A percentile compares a stretch with the other conserved stretches of the same genome.
Evolutionary conservation across 2,888 invertebrate genomes (phyloP).

Genomic region (Ferdinandea cuprea): DNA sequence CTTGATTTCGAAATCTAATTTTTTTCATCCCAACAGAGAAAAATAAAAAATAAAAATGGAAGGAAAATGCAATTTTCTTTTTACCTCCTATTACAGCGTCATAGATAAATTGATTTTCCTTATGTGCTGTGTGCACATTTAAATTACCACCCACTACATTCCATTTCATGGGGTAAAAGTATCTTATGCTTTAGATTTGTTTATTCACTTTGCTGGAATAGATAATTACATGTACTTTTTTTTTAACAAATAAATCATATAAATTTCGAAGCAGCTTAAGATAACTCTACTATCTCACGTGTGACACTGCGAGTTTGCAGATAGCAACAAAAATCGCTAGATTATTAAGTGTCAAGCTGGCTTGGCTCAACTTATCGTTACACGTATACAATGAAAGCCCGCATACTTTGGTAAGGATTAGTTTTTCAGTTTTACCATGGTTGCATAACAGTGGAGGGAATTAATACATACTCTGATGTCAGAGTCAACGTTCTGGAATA

Average conservation of each 20-base stretch:
- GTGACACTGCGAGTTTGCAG: slow-evolving; percentile 21
- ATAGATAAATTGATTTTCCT: slow-evolving; percentile 16
- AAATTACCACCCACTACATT: background rate
- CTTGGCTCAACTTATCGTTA: slow-evolving; percentile 32
- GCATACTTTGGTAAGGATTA: background rate
- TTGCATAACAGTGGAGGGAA: background rate
- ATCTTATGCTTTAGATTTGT: slow-evolving; percentile 2
- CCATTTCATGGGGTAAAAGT: no score
- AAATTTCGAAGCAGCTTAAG: slow-evolving; percentile 26
- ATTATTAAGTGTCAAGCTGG: slow-evolving; percentile 40
- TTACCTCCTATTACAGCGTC: background rate
- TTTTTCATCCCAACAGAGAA: background rate
- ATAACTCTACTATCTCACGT: slow-evolving; percentile 44
- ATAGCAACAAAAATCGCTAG: slow-evolving; percentile 22
- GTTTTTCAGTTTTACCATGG: background rate
- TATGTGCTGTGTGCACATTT: background rate
- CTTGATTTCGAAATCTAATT: slow-evolving; percentile 31
- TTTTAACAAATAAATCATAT: slow-evolving; percentile 13
- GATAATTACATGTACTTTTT: background rate
- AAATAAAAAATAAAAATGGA: slow-evolving; percentile 11
- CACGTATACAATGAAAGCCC: background rate
- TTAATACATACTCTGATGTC: background rate
- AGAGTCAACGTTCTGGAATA: background rate
- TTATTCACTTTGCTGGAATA: background rate
- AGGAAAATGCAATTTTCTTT: slow-evolving; percentile 11